phyloP scores from a whole-genome alignment of 2,797 vertebrate genomes.

The Acestrorhynchus altus region DNA sequence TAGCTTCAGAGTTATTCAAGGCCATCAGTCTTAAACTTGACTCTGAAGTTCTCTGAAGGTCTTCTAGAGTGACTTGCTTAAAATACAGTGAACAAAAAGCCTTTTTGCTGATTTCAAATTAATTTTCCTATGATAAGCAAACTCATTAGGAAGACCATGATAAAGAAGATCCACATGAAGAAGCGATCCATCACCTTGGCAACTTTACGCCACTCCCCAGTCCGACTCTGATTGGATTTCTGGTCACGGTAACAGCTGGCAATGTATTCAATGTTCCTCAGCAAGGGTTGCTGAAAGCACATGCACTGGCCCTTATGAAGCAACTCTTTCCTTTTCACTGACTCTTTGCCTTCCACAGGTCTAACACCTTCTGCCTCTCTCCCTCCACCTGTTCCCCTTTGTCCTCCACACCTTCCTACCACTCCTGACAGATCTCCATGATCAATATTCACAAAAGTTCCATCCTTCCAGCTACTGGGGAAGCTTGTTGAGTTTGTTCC shows the following conservation, averaged over 20 bases:
- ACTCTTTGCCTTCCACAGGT: not conserved
- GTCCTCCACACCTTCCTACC: not conserved
- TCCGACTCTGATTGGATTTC: slow-evolving; percentile 74
- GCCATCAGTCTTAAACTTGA: not conserved
- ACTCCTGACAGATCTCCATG: slow-evolving; percentile 51
- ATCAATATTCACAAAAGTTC: slow-evolving; percentile 52
- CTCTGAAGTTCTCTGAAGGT: too few relatives aligned
- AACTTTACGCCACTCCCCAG: slow-evolving; percentile 88
- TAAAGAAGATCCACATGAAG: slow-evolving; percentile 92
- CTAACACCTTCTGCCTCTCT: not conserved
- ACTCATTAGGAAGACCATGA: slow-evolving; percentile 91
- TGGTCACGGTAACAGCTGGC: slow-evolving; percentile 83
- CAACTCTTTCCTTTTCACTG: slow-evolving; percentile 43
- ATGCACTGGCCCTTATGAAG: slow-evolving; percentile 67
- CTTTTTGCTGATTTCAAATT: slow-evolving; percentile 68
- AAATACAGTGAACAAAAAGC: not conserved
- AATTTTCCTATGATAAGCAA: slow-evolving; percentile 84
- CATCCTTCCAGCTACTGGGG: fast-evolving
- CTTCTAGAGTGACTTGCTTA: too few relatives aligned
- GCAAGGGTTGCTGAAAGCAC: slow-evolving; percentile 78
- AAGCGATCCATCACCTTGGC: slow-evolving; percentile 92
- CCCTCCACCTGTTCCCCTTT: slow-evolving; percentile 6
- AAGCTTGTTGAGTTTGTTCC: slow-evolving; percentile 5
- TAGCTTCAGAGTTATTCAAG: not conserved
- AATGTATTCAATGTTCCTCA: slow-evolving; percentile 80